These are phyloP conservation scores for Elephantulus edwardii DNA, from an alignment of 2,113 vertebrate genomes.

Conservation along the genomic window DNA sequence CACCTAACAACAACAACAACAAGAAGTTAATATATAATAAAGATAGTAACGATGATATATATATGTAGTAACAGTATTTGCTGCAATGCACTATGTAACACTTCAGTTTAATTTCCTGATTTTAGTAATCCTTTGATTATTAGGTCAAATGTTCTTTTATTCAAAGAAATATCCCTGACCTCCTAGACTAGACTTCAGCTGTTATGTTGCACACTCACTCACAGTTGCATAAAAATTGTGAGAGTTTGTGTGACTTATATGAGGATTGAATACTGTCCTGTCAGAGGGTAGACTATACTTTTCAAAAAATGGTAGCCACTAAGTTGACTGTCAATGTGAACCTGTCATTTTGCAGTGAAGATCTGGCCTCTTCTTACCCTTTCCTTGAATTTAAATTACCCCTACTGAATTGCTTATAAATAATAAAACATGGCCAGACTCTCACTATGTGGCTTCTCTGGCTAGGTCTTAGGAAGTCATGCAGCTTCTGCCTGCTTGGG, in stretches of 20 bases:
- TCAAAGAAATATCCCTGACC: neutral
- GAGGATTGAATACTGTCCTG: neutral
- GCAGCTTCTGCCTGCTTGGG: neutral
- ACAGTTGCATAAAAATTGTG: neutral
- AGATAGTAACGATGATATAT: neutral
- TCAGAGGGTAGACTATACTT: neutral
- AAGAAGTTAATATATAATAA: constrained; percentile 4
- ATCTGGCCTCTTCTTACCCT: neutral
- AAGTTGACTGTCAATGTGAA: neutral
- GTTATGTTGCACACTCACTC: neutral
- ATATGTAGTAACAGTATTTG: neutral
- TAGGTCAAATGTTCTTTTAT: neutral
- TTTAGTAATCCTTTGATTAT: constrained; percentile 5
- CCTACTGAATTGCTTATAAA: neutral
- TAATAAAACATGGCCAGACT: neutral
- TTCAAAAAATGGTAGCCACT: neutral
- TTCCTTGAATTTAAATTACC: neutral
- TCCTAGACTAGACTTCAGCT: neutral
- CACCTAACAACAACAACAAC: too few species aligned
- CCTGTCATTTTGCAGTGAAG: neutral
- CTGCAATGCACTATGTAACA: neutral
- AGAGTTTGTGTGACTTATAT: neutral
- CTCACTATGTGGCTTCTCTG: neutral
- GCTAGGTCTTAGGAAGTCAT: neutral
- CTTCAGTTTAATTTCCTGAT: neutral